These are phyloP conservation scores for Apodemia mormo DNA, from an alignment of 2,888 invertebrate species.

Conservation along the genomic window DNA sequence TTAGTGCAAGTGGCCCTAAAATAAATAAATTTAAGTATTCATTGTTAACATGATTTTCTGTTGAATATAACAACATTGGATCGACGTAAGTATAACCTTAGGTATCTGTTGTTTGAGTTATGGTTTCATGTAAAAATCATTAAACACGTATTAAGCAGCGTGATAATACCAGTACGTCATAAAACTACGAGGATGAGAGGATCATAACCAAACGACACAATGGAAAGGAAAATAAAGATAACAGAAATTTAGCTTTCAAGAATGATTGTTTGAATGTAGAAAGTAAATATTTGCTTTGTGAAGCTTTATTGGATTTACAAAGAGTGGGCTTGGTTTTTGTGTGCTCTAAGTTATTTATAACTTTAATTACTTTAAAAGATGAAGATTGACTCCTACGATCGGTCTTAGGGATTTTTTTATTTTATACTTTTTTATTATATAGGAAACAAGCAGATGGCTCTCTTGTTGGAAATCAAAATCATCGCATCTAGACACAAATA, in stretches of 20 bases:
- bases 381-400: neutral
- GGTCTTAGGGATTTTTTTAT: neutral
- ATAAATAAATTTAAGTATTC: too few relatives aligned
- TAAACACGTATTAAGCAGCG: neutral
- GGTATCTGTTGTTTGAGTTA: neutral
- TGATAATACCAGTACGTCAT: slow-evolving; percentile 1
- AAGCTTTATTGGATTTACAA: neutral
- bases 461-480: too few relatives aligned
- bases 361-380: neutral
- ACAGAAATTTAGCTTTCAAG: slow-evolving; percentile 9
- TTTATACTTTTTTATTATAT: too few relatives aligned
- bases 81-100: too few relatives aligned
- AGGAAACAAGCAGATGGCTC: too few relatives aligned
- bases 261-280: neutral
- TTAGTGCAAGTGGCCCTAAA: too few relatives aligned
- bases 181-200: neutral
- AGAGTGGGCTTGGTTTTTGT: neutral
- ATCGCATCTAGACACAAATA: too few relatives aligned
- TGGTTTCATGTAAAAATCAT: neutral
- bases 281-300: slow-evolving; percentile 5
- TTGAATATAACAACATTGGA: too few relatives aligned
- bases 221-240: slow-evolving; percentile 6
- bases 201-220: slow-evolving; percentile 3
- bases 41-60: too few relatives aligned
- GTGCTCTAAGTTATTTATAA: neutral